These are phyloP conservation scores for Indicator indicator DNA, from an alignment of 2,113 vertebrate species.

Conservation along the genomic window DNA sequence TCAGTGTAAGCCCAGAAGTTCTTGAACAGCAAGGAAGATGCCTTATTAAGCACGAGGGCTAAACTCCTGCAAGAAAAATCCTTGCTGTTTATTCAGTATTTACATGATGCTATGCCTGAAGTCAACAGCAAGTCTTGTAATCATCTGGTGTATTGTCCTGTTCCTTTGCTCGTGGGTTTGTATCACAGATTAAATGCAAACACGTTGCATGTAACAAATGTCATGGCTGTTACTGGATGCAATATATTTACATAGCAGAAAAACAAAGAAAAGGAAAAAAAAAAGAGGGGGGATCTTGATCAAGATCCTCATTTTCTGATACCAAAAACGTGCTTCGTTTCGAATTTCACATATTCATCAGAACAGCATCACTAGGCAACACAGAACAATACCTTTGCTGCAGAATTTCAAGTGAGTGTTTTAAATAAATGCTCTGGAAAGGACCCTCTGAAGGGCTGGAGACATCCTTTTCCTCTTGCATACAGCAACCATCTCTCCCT, in stretches of 20 bases:
- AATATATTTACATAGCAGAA: background rate
- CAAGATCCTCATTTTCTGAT: background rate
- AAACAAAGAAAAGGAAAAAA: too few relatives aligned
- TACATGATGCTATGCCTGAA: background rate
- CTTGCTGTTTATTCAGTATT: background rate
- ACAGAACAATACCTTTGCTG: background rate
- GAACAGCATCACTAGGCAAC: background rate
- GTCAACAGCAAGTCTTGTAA: background rate
- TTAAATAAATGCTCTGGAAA: background rate
- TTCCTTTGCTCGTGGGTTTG: background rate
- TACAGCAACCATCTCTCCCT: background rate
- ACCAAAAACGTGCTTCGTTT: background rate
- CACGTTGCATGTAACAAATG: background rate
- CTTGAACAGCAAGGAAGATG: background rate
- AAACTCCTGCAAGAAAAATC: constrained; percentile 15
- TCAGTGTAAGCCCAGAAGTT: background rate
- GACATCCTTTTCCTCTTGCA: background rate
- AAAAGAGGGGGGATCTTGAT: background rate
- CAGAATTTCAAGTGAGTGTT: background rate
- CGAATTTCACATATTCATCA: background rate
- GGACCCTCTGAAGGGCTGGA: background rate
- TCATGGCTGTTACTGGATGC: background rate
- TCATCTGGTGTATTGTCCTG: background rate
- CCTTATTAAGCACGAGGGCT: background rate
- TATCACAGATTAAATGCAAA: background rate